Base-by-base conservation (phyloP, 2,888 invertebrate genomes). In the Dendrolimus houi region DNA sequence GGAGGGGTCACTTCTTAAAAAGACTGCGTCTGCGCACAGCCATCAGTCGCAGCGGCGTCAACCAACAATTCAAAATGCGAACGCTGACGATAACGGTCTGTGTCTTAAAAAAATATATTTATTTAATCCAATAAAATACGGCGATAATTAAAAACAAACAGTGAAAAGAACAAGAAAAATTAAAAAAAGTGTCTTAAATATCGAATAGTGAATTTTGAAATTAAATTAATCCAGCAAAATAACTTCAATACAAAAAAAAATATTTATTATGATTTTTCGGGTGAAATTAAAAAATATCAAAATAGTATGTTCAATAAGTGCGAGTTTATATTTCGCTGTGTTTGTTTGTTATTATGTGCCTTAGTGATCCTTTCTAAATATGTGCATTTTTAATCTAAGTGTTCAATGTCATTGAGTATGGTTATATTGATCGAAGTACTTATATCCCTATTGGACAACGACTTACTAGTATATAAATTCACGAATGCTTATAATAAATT, bases 81-180 rank as follows among this genome's bases (percentile, higher is more conserved):
- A 79, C 83, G 81, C 81, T 85, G 76, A 75, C 82, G 66, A 68
- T 80, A 54, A 83, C 82, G 87, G 87, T 87, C 83, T 83, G 87
- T 87, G 29, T 29, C 17, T 29, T 29, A 29, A 3, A 6, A 29
- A 14, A 6, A 29, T 29, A 29, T 29, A 29, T 29, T 29, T 29
- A 29, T 29, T 29, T 29, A 29, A 29, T 29, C 3, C 29, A 29
- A 29, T 29, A 29, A 29, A 29, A 29, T 29, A 29, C 29, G 29
- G 29, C 3, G 29, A 29, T 29, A 29, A 29, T 29, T 29, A 29
- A 29, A 29, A 29, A 29, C 29, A 29, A 29, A 6, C 29, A 29
- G 29, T 29, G 29, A 3, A 29, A 29, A 6, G 6, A 29, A 29
- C 29, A 29, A 29, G 29, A 29, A 29, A 29, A 3, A 29, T 29